Evolutionary conservation across 2,888 invertebrate genomes (phyloP), one percentile per base, ranked within the genome.

Genomic region (Operophtera brumata): DNA sequence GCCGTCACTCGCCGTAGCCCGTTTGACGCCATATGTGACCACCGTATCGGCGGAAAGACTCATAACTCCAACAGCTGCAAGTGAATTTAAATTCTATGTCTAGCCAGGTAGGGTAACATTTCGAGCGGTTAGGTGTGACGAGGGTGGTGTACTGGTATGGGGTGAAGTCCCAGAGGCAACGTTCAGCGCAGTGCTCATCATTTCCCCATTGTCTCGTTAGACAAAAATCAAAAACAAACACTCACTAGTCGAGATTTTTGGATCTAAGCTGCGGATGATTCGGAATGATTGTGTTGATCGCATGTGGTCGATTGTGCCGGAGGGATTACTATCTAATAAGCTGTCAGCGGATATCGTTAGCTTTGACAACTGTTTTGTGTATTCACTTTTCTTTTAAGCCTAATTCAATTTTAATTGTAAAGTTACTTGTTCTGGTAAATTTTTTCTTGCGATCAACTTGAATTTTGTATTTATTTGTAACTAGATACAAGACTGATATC

Each of bases 211-310:
- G 90, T 89, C 88, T 89, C 88, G 89, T 89, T 90, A 89, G 84
- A 89, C 89, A 88, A 89, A 90, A 90, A 90, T 89, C 88, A 89
- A 89, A 89, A 87, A 88, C 87, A 90, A 89, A 89, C 89, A 88
- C 82, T 82, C 81, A 62, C 65, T 77, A 74, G 75, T 73, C 65
- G 79, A 83, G 86, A 86, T 88, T 88, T 86, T 84, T 73, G 82
- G 82, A 77, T 80, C 82, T 84, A 81, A 85, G 83, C 84, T 76
- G 72, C 73, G 77, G 69, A 83, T 86, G 82, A 86, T 82, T 84
- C 79, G 79, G 78, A 73, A 84, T 86, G 71, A 82, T 84, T 80
- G 79, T 68, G 76, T 75, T 78, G 76, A 71, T 72, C 67, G 75
- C 73, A 63, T 75, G 77, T 65, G 73, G 78, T 69, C 77, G 78